Evolutionary conservation across 2,113 vertebrate species (phyloP).

Genomic region (Halichoerus grypus): DNA sequence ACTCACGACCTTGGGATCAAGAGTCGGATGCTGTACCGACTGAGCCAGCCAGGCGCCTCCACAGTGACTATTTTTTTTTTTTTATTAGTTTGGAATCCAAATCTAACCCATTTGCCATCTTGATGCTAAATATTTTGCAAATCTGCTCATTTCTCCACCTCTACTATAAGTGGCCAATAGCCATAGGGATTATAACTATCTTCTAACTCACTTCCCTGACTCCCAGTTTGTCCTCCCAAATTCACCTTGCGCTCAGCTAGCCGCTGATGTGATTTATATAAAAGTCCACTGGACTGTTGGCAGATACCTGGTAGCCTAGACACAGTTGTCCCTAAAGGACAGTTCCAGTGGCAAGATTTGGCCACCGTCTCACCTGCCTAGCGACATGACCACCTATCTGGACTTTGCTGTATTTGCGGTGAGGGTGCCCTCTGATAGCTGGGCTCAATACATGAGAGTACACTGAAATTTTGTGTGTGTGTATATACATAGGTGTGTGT

Average conservation of each 20-base stretch:
- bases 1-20: too few relatives aligned
- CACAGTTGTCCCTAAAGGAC: neutral
- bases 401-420: neutral
- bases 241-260: neutral
- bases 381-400: neutral
- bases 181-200: neutral
- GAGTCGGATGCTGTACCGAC: too few relatives aligned
- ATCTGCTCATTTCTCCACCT: neutral
- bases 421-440: neutral
- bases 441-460: neutral
- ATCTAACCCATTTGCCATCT: neutral
- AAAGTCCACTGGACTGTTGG: neutral
- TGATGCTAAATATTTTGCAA: neutral
- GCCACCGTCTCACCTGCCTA: neutral
- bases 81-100: neutral
- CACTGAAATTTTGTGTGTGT: neutral
- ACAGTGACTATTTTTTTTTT: neutral
- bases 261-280: neutral
- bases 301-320: neutral
- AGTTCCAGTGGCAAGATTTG: neutral
- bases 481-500: neutral
- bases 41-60: neutral
- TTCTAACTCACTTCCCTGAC: neutral
- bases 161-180: fast-evolving
- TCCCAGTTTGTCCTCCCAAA: neutral